Conservation (phyloP, 2,888 invertebrate species). For the Rhabditoides inermis region DNA sequence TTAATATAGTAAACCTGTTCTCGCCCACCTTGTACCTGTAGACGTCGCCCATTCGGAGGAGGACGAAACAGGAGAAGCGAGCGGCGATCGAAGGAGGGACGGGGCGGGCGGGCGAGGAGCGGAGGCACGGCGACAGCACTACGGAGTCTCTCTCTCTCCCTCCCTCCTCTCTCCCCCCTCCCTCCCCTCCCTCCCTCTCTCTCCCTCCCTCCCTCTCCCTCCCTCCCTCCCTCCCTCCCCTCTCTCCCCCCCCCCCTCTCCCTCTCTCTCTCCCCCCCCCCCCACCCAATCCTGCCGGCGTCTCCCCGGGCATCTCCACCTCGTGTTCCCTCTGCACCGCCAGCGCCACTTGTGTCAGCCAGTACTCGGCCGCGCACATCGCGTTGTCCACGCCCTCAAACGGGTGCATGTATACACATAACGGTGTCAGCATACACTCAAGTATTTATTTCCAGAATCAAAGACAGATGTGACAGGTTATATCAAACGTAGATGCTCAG, state of each 20-base stretch:
- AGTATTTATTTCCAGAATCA: slow-evolving; percentile 9
- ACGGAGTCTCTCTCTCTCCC: not conserved
- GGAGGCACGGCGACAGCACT: not conserved
- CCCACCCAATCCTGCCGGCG: too few species aligned
- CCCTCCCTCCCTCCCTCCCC: too few species aligned
- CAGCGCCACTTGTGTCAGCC: slow-evolving; percentile 8
- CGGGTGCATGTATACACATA: slow-evolving; percentile 4
- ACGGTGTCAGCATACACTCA: slow-evolving; percentile 5
- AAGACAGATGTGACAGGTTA: slow-evolving; percentile 2
- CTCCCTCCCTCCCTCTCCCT: too few species aligned
- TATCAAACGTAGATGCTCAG: too few species aligned
- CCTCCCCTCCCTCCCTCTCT: too few species aligned
- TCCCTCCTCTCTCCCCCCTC: too few species aligned
- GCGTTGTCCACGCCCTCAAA: slow-evolving; percentile 13
- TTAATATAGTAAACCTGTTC: too few species aligned
- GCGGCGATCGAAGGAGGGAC: too few species aligned
- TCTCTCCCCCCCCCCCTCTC: too few species aligned
- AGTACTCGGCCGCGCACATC: too few species aligned
- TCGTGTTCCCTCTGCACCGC: slow-evolving; percentile 16
- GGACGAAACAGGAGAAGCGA: slow-evolving; percentile 13
- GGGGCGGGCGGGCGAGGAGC: not conserved
- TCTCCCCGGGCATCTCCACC: slow-evolving; percentile 12
- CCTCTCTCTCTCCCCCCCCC: too few species aligned
- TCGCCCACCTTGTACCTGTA: slow-evolving; percentile 25
- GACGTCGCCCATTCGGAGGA: slow-evolving; percentile 29